Conservation (phyloP, 2,797 vertebrate genomes). For the Limosa lapponica region DNA sequence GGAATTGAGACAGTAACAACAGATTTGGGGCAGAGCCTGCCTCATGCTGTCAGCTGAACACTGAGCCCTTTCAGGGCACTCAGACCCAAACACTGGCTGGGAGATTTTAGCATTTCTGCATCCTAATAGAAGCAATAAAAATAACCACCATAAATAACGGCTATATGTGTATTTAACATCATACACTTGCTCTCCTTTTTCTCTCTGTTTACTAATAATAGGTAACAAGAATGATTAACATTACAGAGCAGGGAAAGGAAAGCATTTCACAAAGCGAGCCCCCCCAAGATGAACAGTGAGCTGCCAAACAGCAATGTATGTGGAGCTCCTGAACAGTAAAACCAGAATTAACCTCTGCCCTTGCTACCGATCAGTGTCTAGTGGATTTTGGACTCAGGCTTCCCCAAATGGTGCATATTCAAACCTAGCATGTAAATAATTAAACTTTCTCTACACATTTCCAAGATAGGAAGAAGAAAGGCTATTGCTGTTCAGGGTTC, state of each 20-base stretch:
- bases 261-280: neutral
- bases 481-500: neutral
- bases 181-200: neutral
- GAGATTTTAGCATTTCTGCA: neutral
- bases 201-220: neutral
- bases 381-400: neutral
- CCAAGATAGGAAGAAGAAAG: neutral
- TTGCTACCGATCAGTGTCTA: neutral
- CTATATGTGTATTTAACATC: neutral
- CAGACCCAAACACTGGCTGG: neutral
- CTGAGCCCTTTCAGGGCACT: neutral
- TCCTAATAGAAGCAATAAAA: neutral
- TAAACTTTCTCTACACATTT: neutral
- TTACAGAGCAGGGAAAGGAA: neutral
- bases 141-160: neutral
- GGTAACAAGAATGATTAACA: neutral
- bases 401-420: neutral
- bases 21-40: neutral
- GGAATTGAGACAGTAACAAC: neutral
- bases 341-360: neutral
- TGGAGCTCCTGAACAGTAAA: neutral
- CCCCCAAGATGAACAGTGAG: neutral
- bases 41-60: neutral
- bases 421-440: conserved; percentile 22
- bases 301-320: neutral